These are phyloP conservation scores for Pteruthius melanotis DNA, from an alignment of 2,113 vertebrate genomes.

Conservation along the genomic window DNA sequence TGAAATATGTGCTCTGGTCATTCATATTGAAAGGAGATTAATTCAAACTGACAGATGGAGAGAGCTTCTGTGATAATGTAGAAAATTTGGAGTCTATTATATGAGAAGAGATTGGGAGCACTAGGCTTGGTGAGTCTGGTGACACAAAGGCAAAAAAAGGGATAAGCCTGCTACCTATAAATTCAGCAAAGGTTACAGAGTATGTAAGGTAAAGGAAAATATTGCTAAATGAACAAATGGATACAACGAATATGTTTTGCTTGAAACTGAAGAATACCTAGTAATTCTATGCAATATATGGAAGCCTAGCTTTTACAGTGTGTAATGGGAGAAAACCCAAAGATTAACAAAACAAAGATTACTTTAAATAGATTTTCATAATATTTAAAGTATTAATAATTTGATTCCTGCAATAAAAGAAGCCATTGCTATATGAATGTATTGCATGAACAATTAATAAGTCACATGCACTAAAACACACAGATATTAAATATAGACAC, in stretches of 20 bases:
- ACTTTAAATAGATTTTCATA: not conserved
- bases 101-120: not conserved
- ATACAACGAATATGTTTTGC: not conserved
- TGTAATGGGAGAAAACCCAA: not conserved
- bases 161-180: not conserved
- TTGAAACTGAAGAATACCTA: not conserved
- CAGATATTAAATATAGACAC: not conserved
- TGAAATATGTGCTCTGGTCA: not conserved
- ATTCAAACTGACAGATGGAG: not conserved
- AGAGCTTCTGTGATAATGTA: not conserved
- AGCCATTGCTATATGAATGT: not conserved
- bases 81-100: not conserved
- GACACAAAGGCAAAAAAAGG: not conserved
- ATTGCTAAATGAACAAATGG: not conserved
- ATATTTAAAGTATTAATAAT: not conserved
- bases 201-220: not conserved
- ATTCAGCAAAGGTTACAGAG: not conserved
- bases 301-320: not conserved
- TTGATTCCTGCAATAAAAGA: not conserved
- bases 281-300: not conserved
- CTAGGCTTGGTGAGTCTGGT: not conserved
- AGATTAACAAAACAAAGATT: not conserved
- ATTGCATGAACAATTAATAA: not conserved
- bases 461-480: not conserved
- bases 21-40: not conserved